Evolutionary conservation across 2,797 vertebrate genomes (phyloP).

Genomic region (Phataginus tricuspis): DNA sequence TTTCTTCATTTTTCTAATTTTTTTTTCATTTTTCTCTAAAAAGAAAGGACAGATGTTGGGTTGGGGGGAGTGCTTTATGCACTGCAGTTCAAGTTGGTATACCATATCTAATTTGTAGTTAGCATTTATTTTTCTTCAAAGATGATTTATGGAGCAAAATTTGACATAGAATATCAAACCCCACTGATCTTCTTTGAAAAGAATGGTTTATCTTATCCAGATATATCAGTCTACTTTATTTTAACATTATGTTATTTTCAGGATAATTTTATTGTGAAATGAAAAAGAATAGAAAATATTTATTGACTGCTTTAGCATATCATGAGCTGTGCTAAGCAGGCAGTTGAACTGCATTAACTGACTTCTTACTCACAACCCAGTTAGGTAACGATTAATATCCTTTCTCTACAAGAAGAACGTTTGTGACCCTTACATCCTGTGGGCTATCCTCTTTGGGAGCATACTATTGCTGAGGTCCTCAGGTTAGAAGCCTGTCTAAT

Average conservation of each 20-base stretch:
- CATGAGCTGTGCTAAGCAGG: not conserved
- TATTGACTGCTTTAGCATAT: not conserved
- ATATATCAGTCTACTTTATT: slow-evolving; percentile 28
- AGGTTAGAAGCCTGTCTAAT: not conserved
- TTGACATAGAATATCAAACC: slow-evolving; percentile 10
- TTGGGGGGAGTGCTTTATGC: not conserved
- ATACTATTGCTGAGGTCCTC: not conserved
- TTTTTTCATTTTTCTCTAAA: slow-evolving; percentile 7
- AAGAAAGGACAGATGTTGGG: not conserved
- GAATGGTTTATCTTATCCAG: not conserved
- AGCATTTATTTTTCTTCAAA: not conserved
- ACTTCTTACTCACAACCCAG: not conserved
- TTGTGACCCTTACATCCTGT: not conserved
- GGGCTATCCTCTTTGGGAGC: not conserved
- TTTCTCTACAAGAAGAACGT: not conserved
- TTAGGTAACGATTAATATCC: not conserved
- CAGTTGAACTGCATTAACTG: not conserved
- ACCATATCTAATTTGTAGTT: not conserved
- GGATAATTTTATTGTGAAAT: not conserved
- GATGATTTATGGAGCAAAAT: slow-evolving; percentile 29
- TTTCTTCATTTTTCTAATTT: slow-evolving; percentile 35
- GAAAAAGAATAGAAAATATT: not conserved
- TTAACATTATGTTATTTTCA: slow-evolving; percentile 9
- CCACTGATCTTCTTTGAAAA: slow-evolving; percentile 14
- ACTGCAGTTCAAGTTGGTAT: not conserved